These are phyloP conservation scores for Genyomyrus donnyi DNA, from an alignment of 2,113 vertebrate genomes.

Conservation along the genomic window DNA sequence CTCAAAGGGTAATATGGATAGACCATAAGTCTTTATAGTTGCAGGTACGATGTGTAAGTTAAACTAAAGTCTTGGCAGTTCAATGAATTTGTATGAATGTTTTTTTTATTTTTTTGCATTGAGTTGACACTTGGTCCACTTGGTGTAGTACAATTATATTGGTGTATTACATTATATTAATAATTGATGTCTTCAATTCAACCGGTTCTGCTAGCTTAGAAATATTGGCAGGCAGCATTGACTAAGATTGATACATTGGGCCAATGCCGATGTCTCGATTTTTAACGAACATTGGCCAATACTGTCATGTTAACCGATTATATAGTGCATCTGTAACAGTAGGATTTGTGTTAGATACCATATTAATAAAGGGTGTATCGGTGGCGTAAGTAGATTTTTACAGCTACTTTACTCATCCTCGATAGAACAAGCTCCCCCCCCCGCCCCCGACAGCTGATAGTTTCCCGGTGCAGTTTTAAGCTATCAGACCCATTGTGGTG, in stretches of 20 bases:
- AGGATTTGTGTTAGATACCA: background rate
- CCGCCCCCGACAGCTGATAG: background rate
- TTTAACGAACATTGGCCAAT: background rate
- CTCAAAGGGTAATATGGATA: background rate
- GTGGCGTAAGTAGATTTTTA: background rate
- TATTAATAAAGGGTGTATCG: background rate
- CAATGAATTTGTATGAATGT: background rate
- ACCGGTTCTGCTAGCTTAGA: background rate
- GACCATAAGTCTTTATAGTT: background rate
- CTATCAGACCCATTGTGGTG: background rate
- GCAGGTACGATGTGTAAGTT: background rate
- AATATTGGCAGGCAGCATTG: background rate
- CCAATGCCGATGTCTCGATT: background rate
- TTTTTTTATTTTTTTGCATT: background rate
- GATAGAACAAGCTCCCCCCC: background rate
- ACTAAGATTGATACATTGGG: background rate
- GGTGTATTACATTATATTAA: background rate
- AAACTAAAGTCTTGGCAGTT: background rate
- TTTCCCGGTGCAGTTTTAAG: background rate
- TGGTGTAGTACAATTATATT: background rate
- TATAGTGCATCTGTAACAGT: background rate
- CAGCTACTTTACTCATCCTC: background rate
- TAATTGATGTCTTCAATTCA: background rate
- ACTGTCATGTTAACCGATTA: background rate
- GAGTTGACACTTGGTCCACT: background rate